A percentile compares a stretch with the other conserved stretches of the same genome.
Evolutionary conservation across 2,888 invertebrate species (phyloP).

Genomic region (Perithous albicinctus): DNA sequence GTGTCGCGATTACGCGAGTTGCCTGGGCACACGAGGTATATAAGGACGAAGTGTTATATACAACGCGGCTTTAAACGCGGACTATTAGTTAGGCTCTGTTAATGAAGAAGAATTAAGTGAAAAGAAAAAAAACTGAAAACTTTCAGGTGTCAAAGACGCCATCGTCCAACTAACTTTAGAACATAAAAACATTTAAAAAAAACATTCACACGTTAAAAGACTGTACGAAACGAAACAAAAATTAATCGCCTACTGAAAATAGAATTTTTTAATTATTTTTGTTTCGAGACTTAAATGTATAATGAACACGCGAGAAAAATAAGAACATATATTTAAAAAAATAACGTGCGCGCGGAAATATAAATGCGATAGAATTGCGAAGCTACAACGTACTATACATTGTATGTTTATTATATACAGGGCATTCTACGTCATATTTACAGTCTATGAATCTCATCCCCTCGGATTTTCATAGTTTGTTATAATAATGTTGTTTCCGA

Average conservation of each 20-base stretch:
- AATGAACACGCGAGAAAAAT: slow-evolving; percentile 55
- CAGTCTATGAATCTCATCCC: too few relatives aligned
- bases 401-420: slow-evolving; percentile 52
- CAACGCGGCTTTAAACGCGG: slow-evolving; percentile 74
- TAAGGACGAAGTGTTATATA: slow-evolving; percentile 66
- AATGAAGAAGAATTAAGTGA: slow-evolving; percentile 59
- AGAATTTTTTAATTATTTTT: slow-evolving; percentile 73
- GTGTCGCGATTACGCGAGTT: slow-evolving; percentile 57
- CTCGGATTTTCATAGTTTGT: too few relatives aligned
- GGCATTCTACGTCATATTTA: too few relatives aligned
- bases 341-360: slow-evolving; percentile 47
- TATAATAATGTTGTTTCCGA: too few relatives aligned
- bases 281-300: slow-evolving; percentile 73
- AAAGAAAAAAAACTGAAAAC: slow-evolving; percentile 71
- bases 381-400: slow-evolving; percentile 28
- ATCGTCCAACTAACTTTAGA: slow-evolving; percentile 84
- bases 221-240: slow-evolving; percentile 78
- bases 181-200: slow-evolving; percentile 71
- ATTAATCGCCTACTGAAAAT: slow-evolving; percentile 80
- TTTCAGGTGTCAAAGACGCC: slow-evolving; percentile 82
- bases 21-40: slow-evolving; percentile 46
- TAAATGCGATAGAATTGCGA: slow-evolving; percentile 48
- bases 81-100: slow-evolving; percentile 78
- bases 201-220: slow-evolving; percentile 83
- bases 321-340: slow-evolving; percentile 41